These are phyloP conservation scores for Chouioia cunea DNA, from an alignment of 2,888 invertebrate genomes.

Conservation along the genomic window DNA sequence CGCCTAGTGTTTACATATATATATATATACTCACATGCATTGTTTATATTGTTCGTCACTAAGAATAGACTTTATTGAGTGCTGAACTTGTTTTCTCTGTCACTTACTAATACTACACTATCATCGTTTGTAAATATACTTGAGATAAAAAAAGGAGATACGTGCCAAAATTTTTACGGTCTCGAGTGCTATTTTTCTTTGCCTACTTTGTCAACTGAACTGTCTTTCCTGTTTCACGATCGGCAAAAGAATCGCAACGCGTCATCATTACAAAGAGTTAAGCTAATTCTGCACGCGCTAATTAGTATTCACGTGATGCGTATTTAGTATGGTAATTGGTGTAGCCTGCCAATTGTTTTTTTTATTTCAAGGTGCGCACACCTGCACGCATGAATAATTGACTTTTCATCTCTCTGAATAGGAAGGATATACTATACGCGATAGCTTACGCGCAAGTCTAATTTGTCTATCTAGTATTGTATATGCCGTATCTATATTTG, in stretches of 20 bases:
- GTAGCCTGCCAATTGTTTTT: conserved; percentile 18
- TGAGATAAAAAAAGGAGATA: no score
- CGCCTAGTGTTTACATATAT: no score
- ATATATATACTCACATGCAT: no score
- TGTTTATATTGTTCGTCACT: no score
- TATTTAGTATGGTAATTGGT: conserved; percentile 35
- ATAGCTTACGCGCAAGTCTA: neutral
- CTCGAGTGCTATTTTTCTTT: no score
- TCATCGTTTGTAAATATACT: no score
- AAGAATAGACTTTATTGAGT: no score
- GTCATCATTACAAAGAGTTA: conserved; percentile 17
- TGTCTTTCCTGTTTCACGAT: conserved; percentile 1
- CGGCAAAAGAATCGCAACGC: conserved; percentile 8
- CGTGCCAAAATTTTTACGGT: no score
- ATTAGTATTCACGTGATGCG: conserved; percentile 40
- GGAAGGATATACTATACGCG: no score
- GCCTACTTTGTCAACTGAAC: no score
- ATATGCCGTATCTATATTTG: neutral
- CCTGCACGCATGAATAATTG: conserved; percentile 38
- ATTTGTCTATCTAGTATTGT: conserved; percentile 18
- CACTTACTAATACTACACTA: no score
- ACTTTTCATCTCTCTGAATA: neutral
- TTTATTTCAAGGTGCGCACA: conserved; percentile 27
- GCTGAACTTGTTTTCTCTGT: neutral
- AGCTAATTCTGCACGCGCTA: conserved; percentile 9